phyloP scores from a whole-genome alignment of 2,888 invertebrate genomes.

The Harpalus rubripes region DNA sequence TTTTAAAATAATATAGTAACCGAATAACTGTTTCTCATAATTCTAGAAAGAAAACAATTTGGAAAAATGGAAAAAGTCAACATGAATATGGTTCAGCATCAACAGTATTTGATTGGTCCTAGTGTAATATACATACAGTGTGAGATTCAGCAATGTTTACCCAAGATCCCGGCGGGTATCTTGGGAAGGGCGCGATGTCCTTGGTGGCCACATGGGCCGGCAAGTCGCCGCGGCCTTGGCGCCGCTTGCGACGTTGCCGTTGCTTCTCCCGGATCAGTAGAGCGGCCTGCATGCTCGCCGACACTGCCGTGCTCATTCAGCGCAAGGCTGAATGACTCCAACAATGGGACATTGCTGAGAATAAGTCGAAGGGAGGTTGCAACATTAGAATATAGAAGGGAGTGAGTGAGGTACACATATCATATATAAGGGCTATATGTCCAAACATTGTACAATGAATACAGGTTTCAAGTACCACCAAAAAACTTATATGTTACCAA shows the following conservation, averaged over 20 bases:
- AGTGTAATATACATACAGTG: slow-evolving; percentile 34
- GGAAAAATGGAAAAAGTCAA: background rate
- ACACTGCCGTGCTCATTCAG: slow-evolving; percentile 78
- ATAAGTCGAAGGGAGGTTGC: background rate
- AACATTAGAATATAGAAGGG: too few species aligned
- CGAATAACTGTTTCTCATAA: too few species aligned
- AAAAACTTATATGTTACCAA: too few species aligned
- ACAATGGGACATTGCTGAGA: background rate
- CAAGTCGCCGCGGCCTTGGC: slow-evolving; percentile 87
- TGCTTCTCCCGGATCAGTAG: slow-evolving; percentile 94
- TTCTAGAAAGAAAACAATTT: too few species aligned
- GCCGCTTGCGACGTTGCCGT: slow-evolving; percentile 88
- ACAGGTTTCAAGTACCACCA: background rate
- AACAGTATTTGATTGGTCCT: background rate
- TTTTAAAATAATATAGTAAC: too few species aligned
- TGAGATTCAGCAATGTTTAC: slow-evolving; percentile 71
- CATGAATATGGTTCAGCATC: background rate
- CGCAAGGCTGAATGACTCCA: slow-evolving; percentile 14
- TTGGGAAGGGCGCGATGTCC: slow-evolving; percentile 92
- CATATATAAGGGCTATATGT: too few species aligned
- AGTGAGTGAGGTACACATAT: too few species aligned
- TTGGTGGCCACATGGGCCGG: slow-evolving; percentile 93
- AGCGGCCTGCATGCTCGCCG: slow-evolving; percentile 94
- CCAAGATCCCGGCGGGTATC: slow-evolving; percentile 85
- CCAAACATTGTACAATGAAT: too few species aligned